These are phyloP conservation scores for Artibeus jamaicensis DNA, from an alignment of 2,797 vertebrate species.

Conservation along the genomic window DNA sequence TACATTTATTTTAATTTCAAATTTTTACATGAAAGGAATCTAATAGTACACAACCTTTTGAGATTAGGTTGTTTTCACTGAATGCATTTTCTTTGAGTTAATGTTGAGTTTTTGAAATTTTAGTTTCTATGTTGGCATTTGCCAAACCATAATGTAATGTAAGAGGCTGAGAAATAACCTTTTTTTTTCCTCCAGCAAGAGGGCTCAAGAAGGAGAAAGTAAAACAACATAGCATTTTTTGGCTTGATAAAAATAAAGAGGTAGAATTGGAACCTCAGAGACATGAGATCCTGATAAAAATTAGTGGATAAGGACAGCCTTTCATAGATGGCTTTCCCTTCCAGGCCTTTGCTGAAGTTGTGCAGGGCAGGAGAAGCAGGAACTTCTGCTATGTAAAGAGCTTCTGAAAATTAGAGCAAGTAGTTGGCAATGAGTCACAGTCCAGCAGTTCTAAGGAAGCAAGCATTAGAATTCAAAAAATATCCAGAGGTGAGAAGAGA, in stretches of 20 bases:
- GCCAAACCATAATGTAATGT: neutral
- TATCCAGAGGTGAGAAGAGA: neutral
- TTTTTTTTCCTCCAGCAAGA: neutral
- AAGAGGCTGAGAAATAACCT: neutral
- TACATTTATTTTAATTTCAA: neutral
- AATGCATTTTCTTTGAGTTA: neutral
- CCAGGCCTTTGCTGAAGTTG: neutral
- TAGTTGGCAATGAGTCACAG: no score
- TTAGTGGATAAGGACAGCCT: neutral
- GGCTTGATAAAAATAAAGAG: neutral
- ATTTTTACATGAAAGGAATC: neutral
- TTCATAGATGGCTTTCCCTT: neutral
- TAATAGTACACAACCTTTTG: neutral
- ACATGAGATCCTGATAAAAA: neutral
- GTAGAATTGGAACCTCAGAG: neutral
- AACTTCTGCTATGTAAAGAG: neutral
- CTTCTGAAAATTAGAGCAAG: neutral
- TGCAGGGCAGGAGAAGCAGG: neutral
- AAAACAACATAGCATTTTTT: neutral
- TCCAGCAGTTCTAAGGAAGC: neutral
- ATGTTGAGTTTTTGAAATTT: neutral
- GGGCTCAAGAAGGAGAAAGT: neutral
- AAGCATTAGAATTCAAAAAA: neutral
- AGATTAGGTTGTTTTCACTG: neutral
- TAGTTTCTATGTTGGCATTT: neutral